phyloP scores from a whole-genome alignment of 2,113 vertebrate genomes.

The Oxyruncus cristatus region DNA sequence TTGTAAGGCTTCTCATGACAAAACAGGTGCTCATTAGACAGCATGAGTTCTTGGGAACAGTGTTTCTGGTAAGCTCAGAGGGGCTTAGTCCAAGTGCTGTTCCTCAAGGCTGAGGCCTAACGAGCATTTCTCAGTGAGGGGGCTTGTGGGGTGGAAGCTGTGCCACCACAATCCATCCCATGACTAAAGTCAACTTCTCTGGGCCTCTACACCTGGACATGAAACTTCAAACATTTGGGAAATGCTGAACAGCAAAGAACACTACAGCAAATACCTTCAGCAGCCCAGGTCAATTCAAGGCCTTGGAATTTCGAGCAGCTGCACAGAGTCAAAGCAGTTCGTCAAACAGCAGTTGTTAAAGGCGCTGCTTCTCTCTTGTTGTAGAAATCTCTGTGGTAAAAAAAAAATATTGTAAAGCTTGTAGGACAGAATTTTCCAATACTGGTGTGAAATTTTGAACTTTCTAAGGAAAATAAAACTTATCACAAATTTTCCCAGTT shows the following conservation, averaged over 20 bases:
- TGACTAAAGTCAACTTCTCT: neutral
- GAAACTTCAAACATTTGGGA: neutral
- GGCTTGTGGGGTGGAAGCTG: neutral
- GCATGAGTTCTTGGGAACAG: neutral
- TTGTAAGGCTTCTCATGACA: neutral
- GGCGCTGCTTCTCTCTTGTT: neutral
- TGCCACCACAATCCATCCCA: neutral
- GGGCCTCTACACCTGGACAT: too few species aligned
- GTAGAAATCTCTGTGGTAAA: neutral
- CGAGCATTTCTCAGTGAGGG: neutral
- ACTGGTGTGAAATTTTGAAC: neutral
- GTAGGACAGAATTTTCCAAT: neutral
- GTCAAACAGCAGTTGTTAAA: neutral
- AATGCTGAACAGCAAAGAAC: neutral
- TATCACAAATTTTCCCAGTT: neutral
- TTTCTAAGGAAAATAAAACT: neutral
- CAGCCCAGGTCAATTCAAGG: neutral
- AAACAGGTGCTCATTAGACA: neutral
- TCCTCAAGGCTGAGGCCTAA: fast-evolving
- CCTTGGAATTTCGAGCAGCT: neutral
- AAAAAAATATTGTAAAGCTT: neutral
- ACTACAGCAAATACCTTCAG: neutral
- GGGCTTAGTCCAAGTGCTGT: neutral
- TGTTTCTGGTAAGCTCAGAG: neutral
- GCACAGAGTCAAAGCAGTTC: neutral